phyloP scores from a whole-genome alignment of 2,797 vertebrate genomes.

The Scarus forsteni region DNA sequence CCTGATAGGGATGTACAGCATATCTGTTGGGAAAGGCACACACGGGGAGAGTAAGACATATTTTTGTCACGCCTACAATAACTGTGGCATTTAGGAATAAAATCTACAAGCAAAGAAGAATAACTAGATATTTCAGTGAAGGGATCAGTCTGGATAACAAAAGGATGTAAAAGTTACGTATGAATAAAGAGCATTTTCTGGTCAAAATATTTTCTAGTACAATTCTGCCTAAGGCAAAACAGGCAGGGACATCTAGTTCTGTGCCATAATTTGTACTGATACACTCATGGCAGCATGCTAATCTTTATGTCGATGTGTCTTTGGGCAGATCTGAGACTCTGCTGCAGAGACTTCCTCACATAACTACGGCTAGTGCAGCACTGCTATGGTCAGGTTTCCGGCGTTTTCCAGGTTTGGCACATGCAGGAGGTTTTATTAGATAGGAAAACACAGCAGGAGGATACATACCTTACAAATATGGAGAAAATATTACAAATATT shows the following conservation, averaged over 20 bases:
- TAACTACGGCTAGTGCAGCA: slow-evolving; percentile 70
- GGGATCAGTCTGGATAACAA: slow-evolving; percentile 35
- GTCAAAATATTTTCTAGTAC: slow-evolving; percentile 31
- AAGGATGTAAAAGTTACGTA: no score
- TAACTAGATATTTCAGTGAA: slow-evolving; percentile 39
- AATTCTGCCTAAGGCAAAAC: slow-evolving; percentile 3
- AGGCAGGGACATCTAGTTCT: slow-evolving; percentile 13
- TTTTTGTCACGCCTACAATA: slow-evolving; percentile 24
- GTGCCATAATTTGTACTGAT: slow-evolving; percentile 46
- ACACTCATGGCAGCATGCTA: slow-evolving; percentile 50
- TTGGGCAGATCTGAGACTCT: slow-evolving; percentile 40
- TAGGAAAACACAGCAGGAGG: slow-evolving; percentile 35
- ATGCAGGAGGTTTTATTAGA: slow-evolving; percentile 47
- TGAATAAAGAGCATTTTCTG: no score
- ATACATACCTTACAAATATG: slow-evolving; percentile 26
- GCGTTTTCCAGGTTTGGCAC: slow-evolving; percentile 77
- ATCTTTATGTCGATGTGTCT: slow-evolving; percentile 23
- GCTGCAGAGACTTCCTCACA: slow-evolving; percentile 28
- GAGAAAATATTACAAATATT: slow-evolving; percentile 30
- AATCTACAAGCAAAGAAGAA: slow-evolving; percentile 7
- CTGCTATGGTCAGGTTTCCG: slow-evolving; percentile 65
- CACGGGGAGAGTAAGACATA: slow-evolving; percentile 38
- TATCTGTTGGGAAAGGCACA: slow-evolving; percentile 70
- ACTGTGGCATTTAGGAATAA: slow-evolving; percentile 36
- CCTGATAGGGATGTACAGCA: slow-evolving; percentile 19